These are phyloP conservation scores for Silurus lanzhouensis DNA, from an alignment of 2,797 vertebrate genomes.

Conservation along the genomic window DNA sequence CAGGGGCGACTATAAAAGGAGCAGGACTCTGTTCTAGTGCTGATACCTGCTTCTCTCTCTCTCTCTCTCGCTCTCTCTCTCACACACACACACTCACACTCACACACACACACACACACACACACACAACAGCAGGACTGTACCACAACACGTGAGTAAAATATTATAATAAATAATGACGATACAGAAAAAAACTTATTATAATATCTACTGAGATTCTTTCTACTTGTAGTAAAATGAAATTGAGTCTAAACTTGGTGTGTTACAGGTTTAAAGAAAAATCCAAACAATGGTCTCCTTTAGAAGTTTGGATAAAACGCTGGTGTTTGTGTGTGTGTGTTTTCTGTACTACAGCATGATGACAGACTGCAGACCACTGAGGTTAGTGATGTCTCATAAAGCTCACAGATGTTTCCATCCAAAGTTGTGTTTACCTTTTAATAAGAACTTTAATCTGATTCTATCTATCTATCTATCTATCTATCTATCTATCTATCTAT, in stretches of 20 bases:
- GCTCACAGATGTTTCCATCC: neutral
- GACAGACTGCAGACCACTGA: constrained; percentile 76
- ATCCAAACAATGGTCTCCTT: constrained; percentile 67
- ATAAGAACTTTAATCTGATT: too few species aligned
- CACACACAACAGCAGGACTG: constrained; percentile 5
- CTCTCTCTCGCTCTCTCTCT: neutral
- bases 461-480: too few species aligned
- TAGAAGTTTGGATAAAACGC: constrained; percentile 63
- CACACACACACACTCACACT: neutral
- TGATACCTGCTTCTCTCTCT: neutral
- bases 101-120: neutral
- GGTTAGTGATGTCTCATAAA: constrained; percentile 66
- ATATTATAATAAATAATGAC: neutral
- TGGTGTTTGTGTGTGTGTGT: constrained; percentile 71
- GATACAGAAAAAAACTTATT: neutral
- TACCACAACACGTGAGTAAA: constrained; percentile 26
- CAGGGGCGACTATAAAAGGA: constrained; percentile 21
- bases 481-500: too few species aligned
- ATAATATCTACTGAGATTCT: neutral
- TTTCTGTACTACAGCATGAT: constrained; percentile 70
- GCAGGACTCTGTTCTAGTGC: neutral
- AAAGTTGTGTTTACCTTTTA: too few species aligned
- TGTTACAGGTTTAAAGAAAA: constrained; percentile 63
- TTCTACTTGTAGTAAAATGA: neutral
- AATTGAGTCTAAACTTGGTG: neutral